Conservation (phyloP, 2,113 vertebrate species). For the Psettodes erumei region DNA sequence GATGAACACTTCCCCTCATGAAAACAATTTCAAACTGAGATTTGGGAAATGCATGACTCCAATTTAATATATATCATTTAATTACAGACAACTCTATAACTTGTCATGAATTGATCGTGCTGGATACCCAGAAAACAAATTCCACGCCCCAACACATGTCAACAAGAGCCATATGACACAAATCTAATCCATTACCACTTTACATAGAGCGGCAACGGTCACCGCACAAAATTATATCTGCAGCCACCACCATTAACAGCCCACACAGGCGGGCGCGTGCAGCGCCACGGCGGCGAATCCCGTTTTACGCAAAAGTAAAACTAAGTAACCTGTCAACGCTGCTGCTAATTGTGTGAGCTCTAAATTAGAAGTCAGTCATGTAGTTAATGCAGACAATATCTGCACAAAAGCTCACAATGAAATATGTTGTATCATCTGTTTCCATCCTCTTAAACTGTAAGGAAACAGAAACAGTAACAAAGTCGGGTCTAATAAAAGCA, state of each 20-base stretch:
- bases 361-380: neutral
- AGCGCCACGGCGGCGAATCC: neutral
- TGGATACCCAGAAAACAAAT: neutral
- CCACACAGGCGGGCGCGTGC: neutral
- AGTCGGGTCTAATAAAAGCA: neutral
- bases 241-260: neutral
- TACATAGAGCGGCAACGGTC: neutral
- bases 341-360: neutral
- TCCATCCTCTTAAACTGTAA: too few relatives aligned
- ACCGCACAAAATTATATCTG: neutral
- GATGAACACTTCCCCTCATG: conserved; percentile 5
- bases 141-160: neutral
- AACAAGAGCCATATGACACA: neutral
- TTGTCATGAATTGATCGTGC: neutral
- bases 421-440: neutral
- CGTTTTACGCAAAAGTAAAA: neutral
- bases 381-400: neutral
- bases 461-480: neutral
- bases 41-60: too few relatives aligned
- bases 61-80: too few relatives aligned
- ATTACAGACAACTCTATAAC: conserved; percentile 24
- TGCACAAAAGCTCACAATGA: neutral
- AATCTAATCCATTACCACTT: neutral
- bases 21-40: too few relatives aligned
- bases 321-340: neutral